Conservation (phyloP, 2,113 vertebrate species). For the Octodon degus region DNA sequence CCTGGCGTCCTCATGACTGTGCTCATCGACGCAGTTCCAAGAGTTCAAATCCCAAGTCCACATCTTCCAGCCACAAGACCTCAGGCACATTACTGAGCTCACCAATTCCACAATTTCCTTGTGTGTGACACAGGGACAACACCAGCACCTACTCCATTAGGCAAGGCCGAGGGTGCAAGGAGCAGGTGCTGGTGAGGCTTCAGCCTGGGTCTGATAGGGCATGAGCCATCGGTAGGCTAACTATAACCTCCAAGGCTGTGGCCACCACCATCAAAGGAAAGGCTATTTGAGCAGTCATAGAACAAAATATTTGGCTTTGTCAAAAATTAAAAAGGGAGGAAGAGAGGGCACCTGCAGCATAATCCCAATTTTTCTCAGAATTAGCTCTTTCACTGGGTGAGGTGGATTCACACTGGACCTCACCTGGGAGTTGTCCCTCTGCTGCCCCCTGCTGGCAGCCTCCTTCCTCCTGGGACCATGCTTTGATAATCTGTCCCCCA, state of each 20-base stretch:
- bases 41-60: background rate
- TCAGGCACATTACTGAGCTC: background rate
- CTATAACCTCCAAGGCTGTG: background rate
- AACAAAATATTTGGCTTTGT: constrained; percentile 19
- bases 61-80: background rate
- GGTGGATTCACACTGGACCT: background rate
- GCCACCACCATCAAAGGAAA: background rate
- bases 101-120: background rate
- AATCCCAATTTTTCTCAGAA: background rate
- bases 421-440: constrained; percentile 1
- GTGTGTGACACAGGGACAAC: background rate
- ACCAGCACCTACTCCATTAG: background rate
- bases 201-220: background rate
- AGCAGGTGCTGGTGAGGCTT: background rate
- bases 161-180: background rate
- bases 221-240: background rate
- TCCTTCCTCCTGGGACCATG: background rate
- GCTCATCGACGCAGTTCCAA: background rate
- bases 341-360: background rate
- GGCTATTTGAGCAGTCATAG: background rate
- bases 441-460: constrained; percentile 56
- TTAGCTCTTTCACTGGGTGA: background rate
- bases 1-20: too few relatives aligned
- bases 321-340: background rate
- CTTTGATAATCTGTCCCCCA: background rate